Conservation (phyloP, 2,797 vertebrate species). For the Melanotaenia maccullochi region DNA sequence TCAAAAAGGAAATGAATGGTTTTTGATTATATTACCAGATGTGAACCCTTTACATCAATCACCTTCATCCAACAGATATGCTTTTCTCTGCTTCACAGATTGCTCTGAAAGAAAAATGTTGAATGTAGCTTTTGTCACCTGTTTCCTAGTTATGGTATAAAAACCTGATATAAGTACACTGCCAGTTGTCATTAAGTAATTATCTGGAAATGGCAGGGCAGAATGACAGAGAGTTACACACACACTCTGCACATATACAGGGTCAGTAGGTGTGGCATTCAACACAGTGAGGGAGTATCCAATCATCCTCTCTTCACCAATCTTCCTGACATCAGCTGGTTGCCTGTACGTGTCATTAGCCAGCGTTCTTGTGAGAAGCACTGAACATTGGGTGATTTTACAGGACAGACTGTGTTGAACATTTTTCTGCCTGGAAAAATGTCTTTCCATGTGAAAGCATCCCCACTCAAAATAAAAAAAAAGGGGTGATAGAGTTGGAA, state of each 20-base stretch:
- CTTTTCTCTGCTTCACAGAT: conserved; percentile 6
- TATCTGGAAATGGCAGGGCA: conserved; percentile 4
- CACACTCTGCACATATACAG: conserved; percentile 1
- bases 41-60: background rate
- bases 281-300: conserved; percentile 10
- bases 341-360: conserved; percentile 8
- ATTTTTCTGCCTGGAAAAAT: background rate
- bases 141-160: conserved; percentile 9
- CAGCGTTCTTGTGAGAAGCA: background rate
- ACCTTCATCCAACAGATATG: conserved; percentile 12
- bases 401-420: background rate
- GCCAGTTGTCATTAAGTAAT: conserved; percentile 18
- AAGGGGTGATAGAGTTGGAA: background rate
- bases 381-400: background rate
- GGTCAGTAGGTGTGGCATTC: conserved; percentile 37
- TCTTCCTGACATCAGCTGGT: conserved; percentile 28
- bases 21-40: background rate
- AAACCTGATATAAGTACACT: conserved; percentile 2
- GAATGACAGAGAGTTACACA: background rate
- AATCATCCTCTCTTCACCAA: conserved; percentile 38
- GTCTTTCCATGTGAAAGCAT: background rate
- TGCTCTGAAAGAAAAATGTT: conserved; percentile 19
- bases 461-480: background rate
- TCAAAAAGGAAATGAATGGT: conserved; percentile 14
- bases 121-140: background rate